Evolutionary conservation across 2,888 invertebrate species (phyloP), one percentile per base, ranked within the genome.

Genomic region (Euzetes globulus): DNA sequence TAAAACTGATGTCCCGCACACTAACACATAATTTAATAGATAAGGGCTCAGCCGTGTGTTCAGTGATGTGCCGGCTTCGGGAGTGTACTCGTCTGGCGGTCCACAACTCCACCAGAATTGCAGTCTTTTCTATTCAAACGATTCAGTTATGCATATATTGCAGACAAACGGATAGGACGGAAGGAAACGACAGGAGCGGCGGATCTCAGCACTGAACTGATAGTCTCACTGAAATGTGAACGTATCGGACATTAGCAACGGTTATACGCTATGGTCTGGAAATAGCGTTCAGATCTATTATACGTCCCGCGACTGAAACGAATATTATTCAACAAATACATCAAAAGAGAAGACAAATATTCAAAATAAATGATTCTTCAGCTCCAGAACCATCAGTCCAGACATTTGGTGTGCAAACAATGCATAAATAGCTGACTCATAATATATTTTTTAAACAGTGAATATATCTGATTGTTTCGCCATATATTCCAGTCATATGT

Each of bases 221-320:
- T 68, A 68, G 33, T 15, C 68, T 22, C 22, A 68, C 17, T 4
- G 19, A 33, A 7, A 63, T 3, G n/a, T 33, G n/a, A 33, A 37
- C 22, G 41, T 68, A 68, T 68, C 45, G 68, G 68, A 68, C 68
- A 68, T 68, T 68, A 68, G 68, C 22, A 13, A 68, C 45, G 68
- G 68, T 45, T 68, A 22, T 37, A 7, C 29, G 60, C 22, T 27
- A 63, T 29, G 19, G 52, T 52, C 52, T 52, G 19, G 19, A n/a
- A 52, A n/a, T 52, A 60, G 33, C 13, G 27, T 19, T 22, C 29
- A 60, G 4, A 29, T 1, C 33, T 33, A 33, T 33, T 37, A 33
- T 63, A 29, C 29, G 27, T 33, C 25, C 25, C 33, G 7, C 63
- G 63, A 55, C 3, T 11, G 25, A 13, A 55, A 55, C 17, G 5